These are phyloP conservation scores for Chunga burmeisteri DNA, from an alignment of 2,113 vertebrate species.

Conservation along the genomic window DNA sequence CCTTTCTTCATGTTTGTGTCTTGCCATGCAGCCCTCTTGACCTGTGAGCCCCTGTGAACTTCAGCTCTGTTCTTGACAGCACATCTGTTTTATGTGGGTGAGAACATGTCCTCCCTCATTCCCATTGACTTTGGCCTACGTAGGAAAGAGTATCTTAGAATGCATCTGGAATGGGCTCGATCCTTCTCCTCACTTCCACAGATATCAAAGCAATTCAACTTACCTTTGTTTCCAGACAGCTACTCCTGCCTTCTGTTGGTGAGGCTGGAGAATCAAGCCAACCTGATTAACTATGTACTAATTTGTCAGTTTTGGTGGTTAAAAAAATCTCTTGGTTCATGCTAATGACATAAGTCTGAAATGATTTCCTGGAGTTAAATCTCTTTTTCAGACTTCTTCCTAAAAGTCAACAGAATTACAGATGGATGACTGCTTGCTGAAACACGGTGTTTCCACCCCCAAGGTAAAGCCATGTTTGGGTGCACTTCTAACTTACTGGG, in stretches of 20 bases:
- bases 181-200: background rate
- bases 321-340: background rate
- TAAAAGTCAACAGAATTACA: background rate
- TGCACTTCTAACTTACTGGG: background rate
- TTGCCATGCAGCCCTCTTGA: background rate
- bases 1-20: background rate
- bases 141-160: background rate
- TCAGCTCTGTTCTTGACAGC: background rate
- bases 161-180: background rate
- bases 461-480: background rate
- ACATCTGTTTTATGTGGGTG: background rate
- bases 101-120: background rate
- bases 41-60: rapidly evolving
- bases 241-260: background rate
- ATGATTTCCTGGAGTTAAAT: background rate
- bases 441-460: background rate
- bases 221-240: background rate
- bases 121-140: background rate
- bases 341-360: slow-evolving; percentile 3
- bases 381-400: background rate
- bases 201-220: background rate
- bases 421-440: background rate
- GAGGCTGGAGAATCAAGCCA: background rate
- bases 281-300: background rate
- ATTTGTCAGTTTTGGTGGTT: background rate